Conservation (phyloP, 2,888 invertebrate genomes). For the Melanophora roralis region DNA sequence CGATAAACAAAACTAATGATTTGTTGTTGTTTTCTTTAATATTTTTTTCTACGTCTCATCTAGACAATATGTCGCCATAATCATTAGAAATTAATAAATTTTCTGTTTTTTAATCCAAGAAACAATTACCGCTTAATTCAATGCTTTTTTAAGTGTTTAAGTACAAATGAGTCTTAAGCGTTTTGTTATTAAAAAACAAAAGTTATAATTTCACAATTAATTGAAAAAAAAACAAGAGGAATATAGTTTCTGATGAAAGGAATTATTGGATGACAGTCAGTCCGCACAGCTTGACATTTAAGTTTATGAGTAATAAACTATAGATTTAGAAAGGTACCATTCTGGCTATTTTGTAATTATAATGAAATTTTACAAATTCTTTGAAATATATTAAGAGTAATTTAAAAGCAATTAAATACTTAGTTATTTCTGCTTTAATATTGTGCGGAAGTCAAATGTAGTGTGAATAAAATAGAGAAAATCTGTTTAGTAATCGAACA, state of each 20-base stretch:
- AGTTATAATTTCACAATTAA: conserved; percentile 17
- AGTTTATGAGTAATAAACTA: not conserved
- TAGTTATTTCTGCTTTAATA: not conserved
- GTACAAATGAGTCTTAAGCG: not conserved
- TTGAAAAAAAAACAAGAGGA: conserved; percentile 1
- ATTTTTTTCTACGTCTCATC: not conserved
- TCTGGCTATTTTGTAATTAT: conserved; percentile 22
- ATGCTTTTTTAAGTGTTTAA: not conserved
- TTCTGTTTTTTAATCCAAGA: not conserved
- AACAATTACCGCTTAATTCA: conserved; percentile 17
- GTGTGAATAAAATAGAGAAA: not conserved
- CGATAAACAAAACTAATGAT: not conserved
- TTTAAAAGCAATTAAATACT: conserved; percentile 4
- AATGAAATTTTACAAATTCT: conserved; percentile 26
- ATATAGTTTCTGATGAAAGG: not conserved
- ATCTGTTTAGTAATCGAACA: conserved; percentile 4
- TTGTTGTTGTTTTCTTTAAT: not conserved
- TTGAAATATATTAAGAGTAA: not conserved
- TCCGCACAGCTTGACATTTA: not conserved
- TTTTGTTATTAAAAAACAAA: too few species aligned
- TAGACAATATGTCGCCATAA: conserved; percentile 43
- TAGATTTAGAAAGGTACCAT: conserved; percentile 12
- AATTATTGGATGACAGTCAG: not conserved
- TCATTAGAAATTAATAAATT: not conserved
- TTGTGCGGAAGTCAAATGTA: not conserved